Percentiles rank a stretch among this genome's conserved stretches.
phyloP scores from a whole-genome alignment of 2,797 vertebrate genomes.

The Psittacula echo region DNA sequence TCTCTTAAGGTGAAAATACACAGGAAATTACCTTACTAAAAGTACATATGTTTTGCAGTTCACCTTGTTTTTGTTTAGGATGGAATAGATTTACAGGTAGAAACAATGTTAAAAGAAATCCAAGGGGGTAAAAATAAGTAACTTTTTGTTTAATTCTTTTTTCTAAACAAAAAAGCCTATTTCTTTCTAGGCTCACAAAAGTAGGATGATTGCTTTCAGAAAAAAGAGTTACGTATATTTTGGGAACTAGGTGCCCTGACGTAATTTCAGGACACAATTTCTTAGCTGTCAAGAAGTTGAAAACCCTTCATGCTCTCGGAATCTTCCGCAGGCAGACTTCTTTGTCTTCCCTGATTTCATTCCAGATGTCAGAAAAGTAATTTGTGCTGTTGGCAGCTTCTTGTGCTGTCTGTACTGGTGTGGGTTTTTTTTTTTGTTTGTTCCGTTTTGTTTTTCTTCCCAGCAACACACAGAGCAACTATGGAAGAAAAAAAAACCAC shows the following conservation, averaged over 20 bases:
- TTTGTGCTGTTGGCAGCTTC: slow-evolving; percentile 30
- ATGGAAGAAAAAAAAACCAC: not conserved
- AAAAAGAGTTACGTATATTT: not conserved
- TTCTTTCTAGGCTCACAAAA: not conserved
- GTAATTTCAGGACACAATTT: not conserved
- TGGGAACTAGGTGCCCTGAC: not conserved
- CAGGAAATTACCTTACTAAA: not conserved
- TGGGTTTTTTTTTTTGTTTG: not conserved
- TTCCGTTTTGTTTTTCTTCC: not conserved
- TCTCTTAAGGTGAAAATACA: not conserved
- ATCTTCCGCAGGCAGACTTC: not conserved
- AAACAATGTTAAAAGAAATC: not conserved
- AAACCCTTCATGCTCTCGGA: not conserved
- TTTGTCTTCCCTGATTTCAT: slow-evolving; percentile 40
- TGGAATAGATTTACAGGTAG: not conserved
- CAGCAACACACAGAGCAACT: not conserved
- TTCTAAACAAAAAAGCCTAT: not conserved
- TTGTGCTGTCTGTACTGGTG: not conserved
- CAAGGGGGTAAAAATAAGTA: not conserved
- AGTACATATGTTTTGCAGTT: not conserved
- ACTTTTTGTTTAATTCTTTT: not conserved
- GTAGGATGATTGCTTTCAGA: not conserved
- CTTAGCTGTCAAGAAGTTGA: not conserved
- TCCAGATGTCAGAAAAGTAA: slow-evolving; percentile 49
- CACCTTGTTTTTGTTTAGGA: not conserved